Base-by-base conservation (phyloP, 1,140 invertebrate species). In the Augochlora pura region DNA sequence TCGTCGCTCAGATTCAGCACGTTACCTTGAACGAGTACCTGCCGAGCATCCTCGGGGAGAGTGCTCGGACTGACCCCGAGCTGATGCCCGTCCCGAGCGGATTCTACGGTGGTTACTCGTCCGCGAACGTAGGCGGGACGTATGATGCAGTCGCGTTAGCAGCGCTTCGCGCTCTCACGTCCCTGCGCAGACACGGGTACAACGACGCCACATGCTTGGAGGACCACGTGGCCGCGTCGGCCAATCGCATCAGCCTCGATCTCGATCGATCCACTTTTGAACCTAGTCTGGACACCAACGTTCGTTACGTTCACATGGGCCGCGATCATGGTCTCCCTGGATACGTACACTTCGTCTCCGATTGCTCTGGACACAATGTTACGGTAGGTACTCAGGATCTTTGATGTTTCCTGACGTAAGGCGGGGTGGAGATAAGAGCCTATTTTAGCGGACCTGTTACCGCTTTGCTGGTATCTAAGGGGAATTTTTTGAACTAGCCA, bases 301-400 rank as follows among this genome's bases (percentile, higher is more conserved):
- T 94, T 74, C 82, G 95, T 82, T 90, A 95, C 70, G 90, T 96
- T 21, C 95, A 96, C 72, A 91, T 96, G 88, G 97, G 96, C 0
- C 94, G 98, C 63, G 99, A 99, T 92, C 98, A 99, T 89, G 99
- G 98, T 0, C 92, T 99, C 38, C 95, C 98, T 0, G 94, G 97
- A 2, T 99, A 99, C 89, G 93, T 96, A 1, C 93, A 96, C 39
- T 97, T 96, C 82, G 81, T 98, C 16, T 91, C 95, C 39, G 92
- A 96, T 52, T 99, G 98, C 90, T 95, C 90, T 94, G 73, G 90
- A 89, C 94, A 72, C 68, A 93, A 83, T 77, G 91, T 87, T 91
- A 93, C 88, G 64, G 92, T 85, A 81, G 74, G 12, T 65, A 87
- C 87, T 25, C 1, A 38, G 7, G 16, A 0, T 54, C 21, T n/a